Conservation (phyloP, 2,888 invertebrate species). For the Phalera bucephala region DNA sequence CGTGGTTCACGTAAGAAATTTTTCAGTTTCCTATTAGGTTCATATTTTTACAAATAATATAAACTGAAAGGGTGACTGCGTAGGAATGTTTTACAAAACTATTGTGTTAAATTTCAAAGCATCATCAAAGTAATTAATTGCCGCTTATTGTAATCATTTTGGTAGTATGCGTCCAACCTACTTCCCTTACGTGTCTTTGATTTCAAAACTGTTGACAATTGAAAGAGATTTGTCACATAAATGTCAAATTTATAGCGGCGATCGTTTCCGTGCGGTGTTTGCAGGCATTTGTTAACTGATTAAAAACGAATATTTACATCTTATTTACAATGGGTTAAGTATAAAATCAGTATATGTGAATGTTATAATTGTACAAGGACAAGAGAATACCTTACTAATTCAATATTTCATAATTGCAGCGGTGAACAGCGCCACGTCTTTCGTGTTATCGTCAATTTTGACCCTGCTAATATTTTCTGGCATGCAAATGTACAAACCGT, state of each 20-base stretch:
- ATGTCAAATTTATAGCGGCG: slow-evolving; percentile 1
- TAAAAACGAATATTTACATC: slow-evolving; percentile 13
- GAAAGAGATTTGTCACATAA: neutral
- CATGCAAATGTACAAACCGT: slow-evolving; percentile 95
- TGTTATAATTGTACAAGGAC: neutral
- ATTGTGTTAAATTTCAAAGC: too few relatives aligned
- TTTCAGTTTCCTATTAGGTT: too few relatives aligned
- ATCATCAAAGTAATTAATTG: too few relatives aligned
- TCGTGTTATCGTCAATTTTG: slow-evolving; percentile 90
- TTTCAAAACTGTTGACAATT: too few relatives aligned
- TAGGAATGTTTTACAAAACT: too few relatives aligned
- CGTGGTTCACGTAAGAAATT: too few relatives aligned
- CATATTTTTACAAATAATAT: too few relatives aligned
- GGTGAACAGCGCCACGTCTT: slow-evolving; percentile 88
- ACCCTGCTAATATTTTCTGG: slow-evolving; percentile 93
- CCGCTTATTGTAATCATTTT: too few relatives aligned
- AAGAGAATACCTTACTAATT: slow-evolving; percentile 5
- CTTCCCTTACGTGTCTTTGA: too few relatives aligned
- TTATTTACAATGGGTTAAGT: slow-evolving; percentile 30
- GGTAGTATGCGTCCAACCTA: too few relatives aligned
- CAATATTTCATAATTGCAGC: slow-evolving; percentile 75
- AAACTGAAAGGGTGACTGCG: too few relatives aligned
- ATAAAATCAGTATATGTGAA: slow-evolving; percentile 1
- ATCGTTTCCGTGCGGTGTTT: neutral
- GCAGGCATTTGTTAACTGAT: neutral